These are phyloP conservation scores for Hedya salicella DNA, from an alignment of 2,888 invertebrate species.

Conservation along the genomic window DNA sequence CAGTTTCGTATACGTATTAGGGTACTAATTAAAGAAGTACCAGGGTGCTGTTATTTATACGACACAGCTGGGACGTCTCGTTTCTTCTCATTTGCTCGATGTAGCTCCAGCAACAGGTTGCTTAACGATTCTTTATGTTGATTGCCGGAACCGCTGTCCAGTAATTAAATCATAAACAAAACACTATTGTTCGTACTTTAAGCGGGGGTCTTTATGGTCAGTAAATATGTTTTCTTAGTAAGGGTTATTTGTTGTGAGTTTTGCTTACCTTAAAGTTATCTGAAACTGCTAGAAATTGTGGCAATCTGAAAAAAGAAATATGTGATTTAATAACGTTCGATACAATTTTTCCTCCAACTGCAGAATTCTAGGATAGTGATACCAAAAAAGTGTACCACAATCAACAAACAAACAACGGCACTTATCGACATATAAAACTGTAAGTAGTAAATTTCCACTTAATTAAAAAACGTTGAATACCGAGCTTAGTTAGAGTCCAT, in stretches of 20 bases:
- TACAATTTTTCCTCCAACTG: too few relatives aligned
- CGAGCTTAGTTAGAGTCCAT: too few relatives aligned
- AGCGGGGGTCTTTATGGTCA: not conserved
- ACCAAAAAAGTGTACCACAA: too few relatives aligned
- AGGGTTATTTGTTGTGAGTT: too few relatives aligned
- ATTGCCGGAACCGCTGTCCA: not conserved
- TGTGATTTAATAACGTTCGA: not conserved
- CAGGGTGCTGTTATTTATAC: slow-evolving; percentile 7
- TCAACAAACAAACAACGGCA: too few relatives aligned
- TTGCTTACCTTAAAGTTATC: slow-evolving; percentile 11
- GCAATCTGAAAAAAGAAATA: slow-evolving; percentile 19
- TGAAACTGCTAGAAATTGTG: not conserved
- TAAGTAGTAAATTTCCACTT: too few relatives aligned
- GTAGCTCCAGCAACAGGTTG: slow-evolving; percentile 6
- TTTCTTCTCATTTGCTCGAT: not conserved
- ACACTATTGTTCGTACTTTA: not conserved
- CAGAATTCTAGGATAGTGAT: too few relatives aligned
- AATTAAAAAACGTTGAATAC: too few relatives aligned
- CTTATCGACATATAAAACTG: too few relatives aligned
- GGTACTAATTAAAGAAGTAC: slow-evolving; percentile 5
- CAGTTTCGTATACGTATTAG: not conserved
- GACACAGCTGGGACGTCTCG: not conserved
- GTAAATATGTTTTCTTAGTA: not conserved
- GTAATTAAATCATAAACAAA: not conserved
- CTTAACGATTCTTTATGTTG: slow-evolving; percentile 18